Base-by-base conservation (phyloP, 2,797 vertebrate genomes). In the Pangasius djambal region DNA sequence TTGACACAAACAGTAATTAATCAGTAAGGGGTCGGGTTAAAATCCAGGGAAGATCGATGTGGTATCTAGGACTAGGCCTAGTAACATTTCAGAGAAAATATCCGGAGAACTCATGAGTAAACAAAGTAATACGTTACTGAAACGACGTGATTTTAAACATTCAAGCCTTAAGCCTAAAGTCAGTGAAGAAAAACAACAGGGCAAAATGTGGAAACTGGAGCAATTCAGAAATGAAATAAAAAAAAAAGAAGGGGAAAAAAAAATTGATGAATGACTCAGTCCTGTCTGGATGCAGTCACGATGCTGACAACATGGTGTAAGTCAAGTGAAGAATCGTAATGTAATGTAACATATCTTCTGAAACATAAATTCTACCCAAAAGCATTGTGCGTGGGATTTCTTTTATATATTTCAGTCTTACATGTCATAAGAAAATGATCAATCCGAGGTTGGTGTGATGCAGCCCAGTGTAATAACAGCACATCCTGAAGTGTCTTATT, bases 181-280 rank as follows among this genome's bases (percentile, higher is more conserved):
- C 81, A 16, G 81, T 12, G 28, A 50, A 50, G 44, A 85, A 84
- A 84, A 84, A 67, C 6, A 52, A 20, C n/a, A 67, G 25, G 34
- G 82, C 28, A 10, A 50, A 85, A 69, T 85, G 44, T 84, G 16
- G 44, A 31, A 50, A 84, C 16, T 31, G 82, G 61, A 83, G 40
- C 37, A 44, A 63, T 83, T 44, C 59, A 16, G 37, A 48, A 7
- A 40, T 40, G 12, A 63, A 44, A 44, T 44, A 5, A 40, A 44
- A 44, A 44, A 44, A 44, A 44, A 48, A 31, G 8, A n/a, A 65
- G 6, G 4, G 4, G 20, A 7, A 25, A 82, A 37, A 34, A 59
- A 15, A 2, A 40, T 2, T 1, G 79, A 82, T 59, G 81, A 63
- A 83, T 25, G 2, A 15, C 25, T 44, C 34, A 63, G 34, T 9